Percentiles rank a stretch among this genome's conserved stretches.
phyloP scores from a whole-genome alignment of 2,888 invertebrate species.

The Mystacides longicornis region DNA sequence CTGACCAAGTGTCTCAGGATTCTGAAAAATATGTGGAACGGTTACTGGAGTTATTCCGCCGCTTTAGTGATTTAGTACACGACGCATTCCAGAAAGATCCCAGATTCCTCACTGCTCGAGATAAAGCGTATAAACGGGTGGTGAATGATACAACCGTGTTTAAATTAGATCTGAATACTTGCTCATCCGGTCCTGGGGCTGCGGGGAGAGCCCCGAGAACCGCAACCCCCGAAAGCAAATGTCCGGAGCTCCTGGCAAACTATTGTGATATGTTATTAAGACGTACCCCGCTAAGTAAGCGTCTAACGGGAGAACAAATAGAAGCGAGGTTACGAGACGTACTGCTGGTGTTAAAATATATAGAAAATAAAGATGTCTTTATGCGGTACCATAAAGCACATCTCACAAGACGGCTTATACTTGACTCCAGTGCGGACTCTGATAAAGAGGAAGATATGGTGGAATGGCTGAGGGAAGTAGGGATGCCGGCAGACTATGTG shows the following conservation, averaged over 20 bases:
- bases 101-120: constrained; percentile 91
- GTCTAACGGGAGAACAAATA: constrained; percentile 93
- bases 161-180: constrained; percentile 57
- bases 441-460: constrained; percentile 99
- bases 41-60: constrained; percentile 83
- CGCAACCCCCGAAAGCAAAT: constrained; percentile 89
- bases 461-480: constrained; percentile 94
- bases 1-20: constrained; percentile 92
- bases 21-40: constrained; percentile 98
- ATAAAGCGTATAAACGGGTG: constrained; percentile 95
- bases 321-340: constrained; percentile 90
- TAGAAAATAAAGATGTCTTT: constrained; percentile 99
- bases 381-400: constrained; percentile 99
- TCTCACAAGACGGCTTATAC: constrained; percentile 85
- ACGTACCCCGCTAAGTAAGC: constrained; percentile 92
- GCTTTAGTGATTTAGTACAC: constrained; percentile 85
- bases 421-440: constrained; percentile 97
- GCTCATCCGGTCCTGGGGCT: constrained; percentile 53
- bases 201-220: constrained; percentile 59
- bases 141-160: constrained; percentile 96
- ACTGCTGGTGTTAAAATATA: constrained; percentile 93
- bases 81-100: constrained; percentile 97
- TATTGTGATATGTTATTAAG: constrained; percentile 99
- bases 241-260: constrained; percentile 96
- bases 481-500: constrained; percentile 99